Percentiles rank a stretch among this genome's conserved stretches.
Evolutionary conservation across 2,113 vertebrate species (phyloP).

Genomic region (Etia nguti): DNA sequence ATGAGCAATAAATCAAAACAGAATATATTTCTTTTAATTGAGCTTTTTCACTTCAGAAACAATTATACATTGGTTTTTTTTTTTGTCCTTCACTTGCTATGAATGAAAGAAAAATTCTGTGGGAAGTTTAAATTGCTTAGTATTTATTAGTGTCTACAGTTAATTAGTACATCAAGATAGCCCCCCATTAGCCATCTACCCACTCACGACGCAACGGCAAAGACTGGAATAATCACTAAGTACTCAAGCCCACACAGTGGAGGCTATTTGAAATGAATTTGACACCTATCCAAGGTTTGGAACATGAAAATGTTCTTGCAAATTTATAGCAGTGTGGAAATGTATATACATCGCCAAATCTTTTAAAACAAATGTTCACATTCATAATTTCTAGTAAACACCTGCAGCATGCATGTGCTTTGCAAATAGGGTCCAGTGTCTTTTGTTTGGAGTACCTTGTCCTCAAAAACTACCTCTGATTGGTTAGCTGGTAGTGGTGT

Average conservation of each 20-base stretch:
- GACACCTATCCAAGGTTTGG: not conserved
- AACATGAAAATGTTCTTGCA: not conserved
- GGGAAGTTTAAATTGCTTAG: not conserved
- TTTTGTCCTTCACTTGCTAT: not conserved
- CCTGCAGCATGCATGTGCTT: fast-evolving
- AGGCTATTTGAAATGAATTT: not conserved
- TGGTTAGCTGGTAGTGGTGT: not conserved
- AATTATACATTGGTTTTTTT: not conserved
- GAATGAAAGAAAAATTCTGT: not conserved
- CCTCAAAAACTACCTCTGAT: not conserved
- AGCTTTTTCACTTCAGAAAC: not conserved
- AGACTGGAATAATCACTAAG: slow-evolving; percentile 7
- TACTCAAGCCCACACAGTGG: not conserved
- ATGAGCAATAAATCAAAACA: not conserved
- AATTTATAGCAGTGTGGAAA: not conserved
- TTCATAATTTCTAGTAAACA: not conserved
- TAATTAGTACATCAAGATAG: slow-evolving; percentile 39
- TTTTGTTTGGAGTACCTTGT: not conserved
- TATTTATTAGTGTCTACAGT: slow-evolving; percentile 4
- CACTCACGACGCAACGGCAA: slow-evolving; percentile 19
- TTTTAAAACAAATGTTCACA: not conserved
- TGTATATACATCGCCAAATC: not conserved
- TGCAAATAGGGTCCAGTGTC: not conserved
- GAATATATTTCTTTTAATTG: not conserved
- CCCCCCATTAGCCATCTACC: slow-evolving; percentile 17